Evolutionary conservation across 2,113 vertebrate species (phyloP), one percentile per base, ranked within the genome.

Genomic region (Podarcis raffonei): DNA sequence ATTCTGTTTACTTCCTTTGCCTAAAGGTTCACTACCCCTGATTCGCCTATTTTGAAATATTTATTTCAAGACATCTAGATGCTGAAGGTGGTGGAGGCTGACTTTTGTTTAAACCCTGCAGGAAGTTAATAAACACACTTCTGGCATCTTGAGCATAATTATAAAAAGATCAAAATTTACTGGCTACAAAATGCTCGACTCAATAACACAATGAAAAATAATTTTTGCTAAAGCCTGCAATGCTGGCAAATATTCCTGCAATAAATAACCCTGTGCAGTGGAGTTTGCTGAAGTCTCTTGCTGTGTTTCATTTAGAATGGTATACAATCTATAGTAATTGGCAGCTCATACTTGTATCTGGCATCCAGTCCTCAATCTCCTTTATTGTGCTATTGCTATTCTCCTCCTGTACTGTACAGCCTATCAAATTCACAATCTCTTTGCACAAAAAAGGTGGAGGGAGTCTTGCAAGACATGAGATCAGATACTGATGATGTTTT

Each of bases 271-370:
- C 5, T 76, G 3, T 84, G 30, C 48, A 77, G 84, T 15, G 79
- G 23, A 89, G 86, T 89, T 76, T 90, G n/a, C 85, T 82, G 74
- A 48, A 85, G 37, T 82, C 30, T 89, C 81, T 90, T 87, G 80
- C 85, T 90, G 87, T 89, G 85, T 89, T 92, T 90, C 53, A 76
- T 91, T 92, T 91, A 83, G 82, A 96, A n/a, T 53, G 89, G 22
- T 76, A 74, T 5, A 1, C 72, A 82, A 79, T 66, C 84, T 42
- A 66, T 39, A 92, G 79, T 68, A 91, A 91, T 92, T 90, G 92
- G 53, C 84, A 83, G 81, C 8, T 84, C 81, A 87, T 72, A 86
- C 69, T 91, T 86, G 86, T 86, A 84, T 84, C 71, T 30, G 9
- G 6, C 85, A 79, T 89, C 79, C 20, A 86, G 77, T 78, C 77